A percentile compares a stretch with the other conserved stretches of the same genome.
phyloP scores from a whole-genome alignment of 2,888 invertebrate species.

The Nezara viridula region DNA sequence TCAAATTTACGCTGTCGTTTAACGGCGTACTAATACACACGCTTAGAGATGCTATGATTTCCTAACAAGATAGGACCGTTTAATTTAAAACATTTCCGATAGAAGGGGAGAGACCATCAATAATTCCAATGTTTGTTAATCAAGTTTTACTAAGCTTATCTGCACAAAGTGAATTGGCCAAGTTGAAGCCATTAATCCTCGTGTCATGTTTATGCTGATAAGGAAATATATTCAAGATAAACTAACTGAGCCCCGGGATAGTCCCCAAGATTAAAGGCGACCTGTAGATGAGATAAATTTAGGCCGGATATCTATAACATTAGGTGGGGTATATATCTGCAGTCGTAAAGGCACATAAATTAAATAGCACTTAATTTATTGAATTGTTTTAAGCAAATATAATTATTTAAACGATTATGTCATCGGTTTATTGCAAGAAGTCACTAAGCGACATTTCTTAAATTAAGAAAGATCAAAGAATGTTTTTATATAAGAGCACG shows the following conservation, averaged over 20 bases:
- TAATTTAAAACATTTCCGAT: background rate
- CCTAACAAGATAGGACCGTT: background rate
- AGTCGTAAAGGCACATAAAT: background rate
- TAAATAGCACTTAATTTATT: too few species aligned
- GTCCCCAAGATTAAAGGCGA: background rate
- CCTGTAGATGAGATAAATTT: background rate
- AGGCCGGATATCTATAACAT: background rate
- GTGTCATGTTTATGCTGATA: conserved; percentile 32
- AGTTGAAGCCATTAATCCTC: conserved; percentile 23
- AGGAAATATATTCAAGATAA: conserved; percentile 41
- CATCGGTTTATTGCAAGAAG: too few species aligned
- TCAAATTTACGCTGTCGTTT: background rate
- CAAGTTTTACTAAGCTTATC: conserved; percentile 20
- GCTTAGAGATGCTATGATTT: background rate
- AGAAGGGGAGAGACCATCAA: background rate
- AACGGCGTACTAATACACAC: too few species aligned
- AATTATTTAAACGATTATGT: too few species aligned
- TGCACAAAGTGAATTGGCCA: background rate
- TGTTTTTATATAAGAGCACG: too few species aligned
- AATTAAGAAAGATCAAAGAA: too few species aligned
- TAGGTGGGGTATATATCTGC: background rate
- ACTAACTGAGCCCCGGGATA: background rate
- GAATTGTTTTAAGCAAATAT: too few species aligned
- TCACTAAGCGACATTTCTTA: too few species aligned
- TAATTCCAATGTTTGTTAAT: conserved; percentile 24